phyloP scores from a whole-genome alignment of 2,113 vertebrate genomes.

The Neofelis nebulosa region DNA sequence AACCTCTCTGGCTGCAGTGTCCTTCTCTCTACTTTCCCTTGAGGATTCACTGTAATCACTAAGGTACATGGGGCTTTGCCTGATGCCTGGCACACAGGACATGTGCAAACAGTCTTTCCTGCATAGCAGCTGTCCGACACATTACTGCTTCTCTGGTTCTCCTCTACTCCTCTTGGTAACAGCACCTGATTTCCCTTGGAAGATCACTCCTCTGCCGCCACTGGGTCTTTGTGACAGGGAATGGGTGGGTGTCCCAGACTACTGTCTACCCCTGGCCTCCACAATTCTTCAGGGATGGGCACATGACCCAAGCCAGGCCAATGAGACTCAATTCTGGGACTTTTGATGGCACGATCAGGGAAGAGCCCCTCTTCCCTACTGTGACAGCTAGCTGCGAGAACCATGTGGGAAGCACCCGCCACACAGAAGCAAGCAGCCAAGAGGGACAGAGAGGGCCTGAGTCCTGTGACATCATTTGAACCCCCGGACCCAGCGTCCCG shows the following conservation, averaged over 20 bases:
- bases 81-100: neutral
- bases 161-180: neutral
- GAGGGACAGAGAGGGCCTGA: neutral
- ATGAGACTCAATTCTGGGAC: neutral
- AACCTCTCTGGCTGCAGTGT: neutral
- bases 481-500: neutral
- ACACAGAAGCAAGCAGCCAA: neutral
- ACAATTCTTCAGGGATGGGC: neutral
- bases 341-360: neutral
- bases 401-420: accelerated
- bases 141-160: neutral
- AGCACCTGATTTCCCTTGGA: neutral
- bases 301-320: neutral
- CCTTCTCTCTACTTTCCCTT: neutral
- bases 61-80: neutral
- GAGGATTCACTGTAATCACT: neutral
- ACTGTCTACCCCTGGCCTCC: neutral
- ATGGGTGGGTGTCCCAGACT: accelerated
- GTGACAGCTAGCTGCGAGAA: neutral
- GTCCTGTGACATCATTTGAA: neutral
- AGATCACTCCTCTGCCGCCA: neutral
- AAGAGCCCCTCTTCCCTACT: neutral
- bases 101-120: neutral
- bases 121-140: too few species aligned
- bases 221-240: neutral